Evolutionary conservation across 2,888 invertebrate species (phyloP).

Genomic region (Diabrotica balteata): DNA sequence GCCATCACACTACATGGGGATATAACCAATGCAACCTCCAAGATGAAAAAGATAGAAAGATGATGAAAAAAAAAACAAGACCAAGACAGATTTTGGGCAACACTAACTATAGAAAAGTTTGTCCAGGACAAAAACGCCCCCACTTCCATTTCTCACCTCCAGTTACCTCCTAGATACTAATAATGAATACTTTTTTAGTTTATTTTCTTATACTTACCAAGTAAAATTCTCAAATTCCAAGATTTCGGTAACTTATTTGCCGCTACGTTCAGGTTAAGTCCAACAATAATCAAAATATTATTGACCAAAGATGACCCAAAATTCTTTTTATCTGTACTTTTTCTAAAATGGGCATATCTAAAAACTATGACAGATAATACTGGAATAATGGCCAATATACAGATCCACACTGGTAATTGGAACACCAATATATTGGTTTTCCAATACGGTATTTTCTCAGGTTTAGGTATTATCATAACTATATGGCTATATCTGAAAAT

Average conservation of each 20-base stretch:
- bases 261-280: background rate
- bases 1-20: too few relatives aligned
- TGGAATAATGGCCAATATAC: background rate
- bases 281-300: background rate
- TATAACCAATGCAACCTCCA: too few relatives aligned
- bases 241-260: background rate
- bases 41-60: too few relatives aligned
- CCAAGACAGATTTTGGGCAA: too few relatives aligned
- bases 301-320: background rate
- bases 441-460: background rate
- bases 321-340: background rate
- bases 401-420: background rate
- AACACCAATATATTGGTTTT: slow-evolving; percentile 1
- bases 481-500: too few relatives aligned
- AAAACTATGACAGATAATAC: background rate
- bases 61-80: too few relatives aligned
- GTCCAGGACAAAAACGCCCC: too few relatives aligned
- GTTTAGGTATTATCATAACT: background rate
- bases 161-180: too few relatives aligned
- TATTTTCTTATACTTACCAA: background rate
- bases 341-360: background rate
- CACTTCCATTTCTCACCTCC: too few relatives aligned
- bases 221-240: slow-evolving; percentile 2
- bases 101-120: too few relatives aligned
- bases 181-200: too few relatives aligned